Base-by-base conservation (phyloP, 2,888 invertebrate species). In the Caenorhabditis sinica region DNA sequence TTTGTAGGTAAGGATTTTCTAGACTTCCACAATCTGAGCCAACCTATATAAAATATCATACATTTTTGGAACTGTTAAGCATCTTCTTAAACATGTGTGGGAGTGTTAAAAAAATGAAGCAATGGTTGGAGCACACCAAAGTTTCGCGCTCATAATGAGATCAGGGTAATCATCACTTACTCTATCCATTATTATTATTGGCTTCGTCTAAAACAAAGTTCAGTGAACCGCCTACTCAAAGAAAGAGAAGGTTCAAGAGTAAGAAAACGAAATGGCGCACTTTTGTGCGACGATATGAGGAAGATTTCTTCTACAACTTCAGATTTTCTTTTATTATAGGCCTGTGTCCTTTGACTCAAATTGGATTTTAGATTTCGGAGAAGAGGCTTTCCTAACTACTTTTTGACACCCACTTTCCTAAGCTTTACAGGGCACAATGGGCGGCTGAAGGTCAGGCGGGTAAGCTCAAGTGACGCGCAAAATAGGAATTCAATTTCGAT, bases 141-240 rank as follows among this genome's bases (percentile, higher is more conserved):
- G n/a, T n/a, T n/a, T n/a, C n/a, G n/a, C 17, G 28, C 43, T 28
- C 25, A 30, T 45, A 17, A 17, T 43, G 28, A 49, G 58, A 65
- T 65, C 53, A 58, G 43, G 40, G 58, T 76, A 66, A 76, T 68
- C 51, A 60, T 45, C 45, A 72, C 71, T 58, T 49, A 66, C 80
- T 72, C 71, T 65, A 63, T 80, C 25, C 72, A 73, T 72, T 58
- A 61, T 71, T 56, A 60, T 77, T 61, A 53, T 79, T 63, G 49
- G 80, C 58, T 63, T 80, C 71, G 80, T 80, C 63, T 72, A 17
- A 30, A 60, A 45, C 17, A 36, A 49, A 43, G 79, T 72, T 72
- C 79, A 72, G 13, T 45, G 56, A 79, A 56, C 79, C 63, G 43
- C 79, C 71, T 58, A 79, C 76, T 68, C 68, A 53, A 58, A 28